Base-by-base conservation (phyloP, 1,140 invertebrate species). In the Saccostrea cuccullata region DNA sequence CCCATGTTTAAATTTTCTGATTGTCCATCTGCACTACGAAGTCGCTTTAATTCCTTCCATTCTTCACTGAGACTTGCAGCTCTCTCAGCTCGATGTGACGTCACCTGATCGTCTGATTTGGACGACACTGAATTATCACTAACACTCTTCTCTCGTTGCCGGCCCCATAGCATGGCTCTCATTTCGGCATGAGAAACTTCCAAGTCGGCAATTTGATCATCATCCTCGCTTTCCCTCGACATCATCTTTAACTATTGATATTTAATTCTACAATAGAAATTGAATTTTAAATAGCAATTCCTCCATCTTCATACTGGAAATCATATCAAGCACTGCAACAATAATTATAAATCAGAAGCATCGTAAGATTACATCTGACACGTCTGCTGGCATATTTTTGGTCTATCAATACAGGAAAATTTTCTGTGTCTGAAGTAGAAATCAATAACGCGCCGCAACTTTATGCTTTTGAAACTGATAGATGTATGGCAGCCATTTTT, bases 101-200 rank as follows among this genome's bases (percentile, higher is more conserved):
- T 82, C n/a, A 83, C 30, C 58, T 70, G 30, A n/a, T 56, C 36
- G 12, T 83, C 55, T 88, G 60, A 47, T 56, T 55, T 23, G 60
- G 55, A 55, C 55, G 60, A 40, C 70, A 58, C 15, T 73, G 84
- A 12, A 83, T 26, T 47, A 56, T 86, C 26, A 84, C 70, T 58
- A 36, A 55, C 20, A 55, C 60, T 82, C 26, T 77, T 56, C 23
- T 82, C 56, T 55, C 77, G 30, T 20, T 88, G 86, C 36, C 89
- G 58, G 12, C 89, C 89, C 89, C 89, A 90, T n/a, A 90, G 40
- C 77, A 90, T 90, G 9, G 89, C 89, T 40, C 89, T 87, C 84
- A 90, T 88, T 23, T 90, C 89, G 23, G 89, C 84, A 84, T 89
- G 88, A 55, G 84, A 86, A 30, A 88, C 70, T 23, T 55, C 83